These are phyloP conservation scores for Plagodis pulveraria DNA, from an alignment of 2,888 invertebrate genomes.

Conservation along the genomic window DNA sequence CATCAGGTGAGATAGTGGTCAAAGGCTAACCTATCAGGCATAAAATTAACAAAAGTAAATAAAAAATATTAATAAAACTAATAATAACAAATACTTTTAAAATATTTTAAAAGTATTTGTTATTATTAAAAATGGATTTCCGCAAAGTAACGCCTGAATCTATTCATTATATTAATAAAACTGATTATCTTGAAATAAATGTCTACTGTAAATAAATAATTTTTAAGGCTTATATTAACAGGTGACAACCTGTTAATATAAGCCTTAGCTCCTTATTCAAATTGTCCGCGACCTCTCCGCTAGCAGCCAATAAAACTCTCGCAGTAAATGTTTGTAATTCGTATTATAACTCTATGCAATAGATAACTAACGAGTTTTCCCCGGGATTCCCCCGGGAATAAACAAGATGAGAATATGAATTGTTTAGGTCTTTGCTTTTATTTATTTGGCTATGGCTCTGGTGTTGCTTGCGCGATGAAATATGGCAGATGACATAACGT, in stretches of 20 bases:
- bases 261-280: background rate
- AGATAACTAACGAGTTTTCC: constrained; percentile 38
- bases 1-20: no score
- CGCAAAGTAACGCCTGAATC: no score
- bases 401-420: constrained; percentile 35
- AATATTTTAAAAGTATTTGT: no score
- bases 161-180: no score
- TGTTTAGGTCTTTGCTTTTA: constrained; percentile 33
- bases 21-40: no score
- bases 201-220: no score
- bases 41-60: no score
- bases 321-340: constrained; percentile 42
- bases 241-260: no score
- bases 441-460: constrained; percentile 20
- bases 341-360: constrained; percentile 35
- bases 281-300: constrained; percentile 2
- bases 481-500: constrained; percentile 15
- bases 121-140: no score
- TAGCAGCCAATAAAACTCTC: constrained; percentile 32
- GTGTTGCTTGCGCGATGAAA: constrained; percentile 18
- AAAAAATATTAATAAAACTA: no score
- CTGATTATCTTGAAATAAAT: background rate
- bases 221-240: no score
- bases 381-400: constrained; percentile 32
- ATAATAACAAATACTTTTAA: no score